Evolutionary conservation across 1,140 invertebrate genomes (phyloP), one percentile per base, ranked within the genome.

Genomic region (Sesamia nonagrioides): DNA sequence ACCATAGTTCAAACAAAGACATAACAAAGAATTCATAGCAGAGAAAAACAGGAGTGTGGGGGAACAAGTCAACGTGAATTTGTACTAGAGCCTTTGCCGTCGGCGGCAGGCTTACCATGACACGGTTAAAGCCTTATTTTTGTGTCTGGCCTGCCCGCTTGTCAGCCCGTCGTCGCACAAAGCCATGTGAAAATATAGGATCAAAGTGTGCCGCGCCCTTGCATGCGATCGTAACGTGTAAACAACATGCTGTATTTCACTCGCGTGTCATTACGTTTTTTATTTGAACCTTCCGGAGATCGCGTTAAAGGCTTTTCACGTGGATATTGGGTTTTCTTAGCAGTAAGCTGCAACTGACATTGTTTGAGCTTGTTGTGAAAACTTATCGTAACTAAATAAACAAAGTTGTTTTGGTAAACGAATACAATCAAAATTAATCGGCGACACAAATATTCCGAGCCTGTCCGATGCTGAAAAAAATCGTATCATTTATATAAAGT

Each of bases 111-210:
- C 91, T 94, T 94, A 94, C 91, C 86, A 87, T 94, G 93, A 94
- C 93, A 93, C 85, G 91, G 87, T 92, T 90, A 94, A 94, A 94
- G 93, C 93, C 91, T 92, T 93, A 94, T 94, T 94, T 94, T 94
- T 94, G 91, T 89, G 92, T 94, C 89, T 91, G 90, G 88, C 92
- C 89, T 86, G 88, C 87, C 86, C 90, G 91, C 92, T 90, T 93
- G 93, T 94, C 93, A 93, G 85, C 81, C 88, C 86, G 89, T 87
- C 88, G 90, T 89, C 90, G 85, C 86, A 93, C 93, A 94, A 94
- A 94, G 93, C 93, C 88, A 92, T 90, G 92, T 90, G 90, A 91
- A 94, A 94, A 93, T 91, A 89, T 91, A 92, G 92, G 92, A 94
- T 94, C 93, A 94, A 94, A 94, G 92, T 88, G 86, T 91, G 85